Base-by-base conservation (phyloP, 2,113 vertebrate species). In the Solea solea region DNA sequence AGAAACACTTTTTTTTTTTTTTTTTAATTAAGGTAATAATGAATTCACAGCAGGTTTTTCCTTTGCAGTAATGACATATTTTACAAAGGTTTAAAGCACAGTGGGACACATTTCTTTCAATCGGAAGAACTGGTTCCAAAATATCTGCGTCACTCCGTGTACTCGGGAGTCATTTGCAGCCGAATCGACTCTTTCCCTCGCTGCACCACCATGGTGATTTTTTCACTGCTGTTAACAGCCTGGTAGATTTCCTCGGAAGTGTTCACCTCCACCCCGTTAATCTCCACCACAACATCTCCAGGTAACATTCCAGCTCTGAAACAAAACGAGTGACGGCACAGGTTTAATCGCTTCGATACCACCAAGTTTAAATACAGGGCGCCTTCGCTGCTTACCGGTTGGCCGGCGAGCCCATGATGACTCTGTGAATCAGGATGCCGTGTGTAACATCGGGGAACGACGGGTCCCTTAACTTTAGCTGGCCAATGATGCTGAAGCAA, bases 371-470 rank as follows among this genome's bases (percentile, higher is more conserved):
- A 4, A 34, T 34, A 34, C 21, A 21, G 21, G 21, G 1, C 21
- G 21, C 21, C 21, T 49, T 15, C 2, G 48, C 16, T 21, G 41
- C 56, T 94, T 69, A 98, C 97, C 95, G 94, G 78, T 93, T 88
- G 2, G 97, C 96, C 0, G 97, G 97, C 39, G 97, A 98, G 64
- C 96, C 96, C 0, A 88, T 81, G 89, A 97, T 97, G 74, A 99
- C 95, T 82, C 89, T 95, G 89, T 97, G 95, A 85, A 98, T 98
- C 28, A 99, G 92, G 71, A 98, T 93, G 1, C 97, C 97, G 0
- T 97, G 91, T 21, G 94, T 92, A 54, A 98, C 94, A 0, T 98
- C 95, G 0, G 96, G 95, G 74, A 98, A 99, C 52, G 87, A 90
- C 0, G 94, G 86, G 57, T 98, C 96, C 69, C 95, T 95, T 64